phyloP scores from a whole-genome alignment of 1,140 invertebrate species.

The Camponotus pennsylvanicus region DNA sequence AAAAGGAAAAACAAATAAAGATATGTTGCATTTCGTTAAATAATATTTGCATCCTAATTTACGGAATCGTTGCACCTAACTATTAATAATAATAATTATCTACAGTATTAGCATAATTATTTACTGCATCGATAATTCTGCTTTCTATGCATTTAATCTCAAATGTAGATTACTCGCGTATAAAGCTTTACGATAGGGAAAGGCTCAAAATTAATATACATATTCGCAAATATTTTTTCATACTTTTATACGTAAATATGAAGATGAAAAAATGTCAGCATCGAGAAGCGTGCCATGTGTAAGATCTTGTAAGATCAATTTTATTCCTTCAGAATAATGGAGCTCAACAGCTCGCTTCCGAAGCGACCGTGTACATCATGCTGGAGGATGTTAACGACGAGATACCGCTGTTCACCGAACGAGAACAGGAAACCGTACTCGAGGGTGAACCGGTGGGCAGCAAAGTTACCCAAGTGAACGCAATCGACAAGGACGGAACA shows the following conservation, averaged over 20 bases:
- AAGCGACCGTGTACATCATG: constrained; percentile 97
- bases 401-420: constrained; percentile 97
- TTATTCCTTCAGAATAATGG: constrained; percentile 93
- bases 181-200: background rate
- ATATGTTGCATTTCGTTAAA: background rate
- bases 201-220: background rate
- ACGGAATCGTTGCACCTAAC: background rate
- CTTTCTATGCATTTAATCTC: background rate
- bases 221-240: background rate
- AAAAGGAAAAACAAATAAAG: background rate
- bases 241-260: background rate
- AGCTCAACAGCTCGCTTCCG: constrained; percentile 96
- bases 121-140: background rate
- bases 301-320: constrained; percentile 31
- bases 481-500: constrained; percentile 98
- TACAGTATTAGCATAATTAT: background rate
- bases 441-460: constrained; percentile 97
- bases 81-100: background rate
- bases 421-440: constrained; percentile 97
- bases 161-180: background rate
- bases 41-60: background rate
- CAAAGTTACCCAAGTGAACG: constrained; percentile 98
- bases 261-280: background rate
- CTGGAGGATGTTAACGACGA: constrained; percentile 98
- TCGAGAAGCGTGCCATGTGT: background rate